Evolutionary conservation across 2,113 vertebrate genomes (phyloP).

Genomic region (Eolophus roseicapilla): DNA sequence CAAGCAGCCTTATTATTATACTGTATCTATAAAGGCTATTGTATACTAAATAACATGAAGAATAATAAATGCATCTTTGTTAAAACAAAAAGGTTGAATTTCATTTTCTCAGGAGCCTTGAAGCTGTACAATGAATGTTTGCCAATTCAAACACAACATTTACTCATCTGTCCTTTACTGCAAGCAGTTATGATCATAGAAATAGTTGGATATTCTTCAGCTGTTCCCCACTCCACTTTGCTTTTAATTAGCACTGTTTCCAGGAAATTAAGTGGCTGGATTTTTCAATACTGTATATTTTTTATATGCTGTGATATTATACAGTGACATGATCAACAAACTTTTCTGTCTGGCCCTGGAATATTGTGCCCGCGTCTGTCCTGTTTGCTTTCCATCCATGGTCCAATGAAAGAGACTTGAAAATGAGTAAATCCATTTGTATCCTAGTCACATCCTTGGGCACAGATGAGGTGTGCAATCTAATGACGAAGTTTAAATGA

Average conservation of each 20-base stretch:
- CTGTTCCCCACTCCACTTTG: neutral
- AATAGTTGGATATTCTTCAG: constrained; percentile 19
- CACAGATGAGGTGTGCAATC: neutral
- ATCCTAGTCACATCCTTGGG: neutral
- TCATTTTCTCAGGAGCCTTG: constrained; percentile 8
- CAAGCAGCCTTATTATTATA: neutral
- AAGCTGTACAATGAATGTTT: neutral
- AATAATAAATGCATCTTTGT: neutral
- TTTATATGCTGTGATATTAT: neutral
- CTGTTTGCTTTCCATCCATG: neutral
- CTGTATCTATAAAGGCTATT: neutral
- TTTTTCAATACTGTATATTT: neutral
- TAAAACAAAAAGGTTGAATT: neutral
- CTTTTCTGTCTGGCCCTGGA: neutral
- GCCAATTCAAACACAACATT: constrained; percentile 10
- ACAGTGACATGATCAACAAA: neutral
- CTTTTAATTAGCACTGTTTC: constrained; percentile 43
- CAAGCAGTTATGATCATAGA: neutral
- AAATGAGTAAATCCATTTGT: neutral
- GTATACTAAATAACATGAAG: neutral
- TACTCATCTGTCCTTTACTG: neutral
- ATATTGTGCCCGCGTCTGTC: neutral
- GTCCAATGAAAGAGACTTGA: neutral
- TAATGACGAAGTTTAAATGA: neutral
- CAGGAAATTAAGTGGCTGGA: neutral